A percentile compares a stretch with the other conserved stretches of the same genome.
phyloP scores from a whole-genome alignment of 2,797 vertebrate genomes.

The Anas capensis region DNA sequence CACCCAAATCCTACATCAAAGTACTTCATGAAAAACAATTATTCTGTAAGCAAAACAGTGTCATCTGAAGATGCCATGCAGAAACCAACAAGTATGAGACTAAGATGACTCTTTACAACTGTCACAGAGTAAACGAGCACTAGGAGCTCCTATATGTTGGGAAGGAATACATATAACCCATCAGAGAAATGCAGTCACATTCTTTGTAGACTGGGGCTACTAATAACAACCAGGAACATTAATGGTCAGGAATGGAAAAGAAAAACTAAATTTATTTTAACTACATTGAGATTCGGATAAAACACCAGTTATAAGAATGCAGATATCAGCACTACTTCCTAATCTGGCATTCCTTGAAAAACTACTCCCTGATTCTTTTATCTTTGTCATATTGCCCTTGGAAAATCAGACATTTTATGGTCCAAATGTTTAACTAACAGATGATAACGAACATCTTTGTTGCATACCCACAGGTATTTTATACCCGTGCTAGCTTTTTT shows the following conservation, averaged over 20 bases:
- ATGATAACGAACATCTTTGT: not conserved
- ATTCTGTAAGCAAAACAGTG: not conserved
- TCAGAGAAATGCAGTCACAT: not conserved
- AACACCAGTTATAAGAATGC: not conserved
- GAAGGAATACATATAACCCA: not conserved
- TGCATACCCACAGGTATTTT: not conserved
- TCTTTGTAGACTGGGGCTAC: rapidly evolving
- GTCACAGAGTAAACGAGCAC: not conserved
- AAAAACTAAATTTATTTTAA: not conserved
- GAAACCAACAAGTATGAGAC: not conserved
- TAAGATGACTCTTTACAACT: not conserved
- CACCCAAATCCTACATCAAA: not conserved
- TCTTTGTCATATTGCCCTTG: not conserved
- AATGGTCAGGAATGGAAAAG: not conserved
- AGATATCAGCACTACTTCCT: not conserved
- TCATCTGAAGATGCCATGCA: not conserved
- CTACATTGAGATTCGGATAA: not conserved
- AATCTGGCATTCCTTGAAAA: not conserved
- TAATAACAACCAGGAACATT: not conserved
- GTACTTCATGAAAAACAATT: not conserved
- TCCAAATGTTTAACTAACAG: not conserved
- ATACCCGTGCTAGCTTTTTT: not conserved
- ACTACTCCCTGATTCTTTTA: not conserved
- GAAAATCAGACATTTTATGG: not conserved
- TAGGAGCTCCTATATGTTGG: not conserved